Evolutionary conservation across 2,888 invertebrate genomes (phyloP).

Genomic region (Cephus pulcher): DNA sequence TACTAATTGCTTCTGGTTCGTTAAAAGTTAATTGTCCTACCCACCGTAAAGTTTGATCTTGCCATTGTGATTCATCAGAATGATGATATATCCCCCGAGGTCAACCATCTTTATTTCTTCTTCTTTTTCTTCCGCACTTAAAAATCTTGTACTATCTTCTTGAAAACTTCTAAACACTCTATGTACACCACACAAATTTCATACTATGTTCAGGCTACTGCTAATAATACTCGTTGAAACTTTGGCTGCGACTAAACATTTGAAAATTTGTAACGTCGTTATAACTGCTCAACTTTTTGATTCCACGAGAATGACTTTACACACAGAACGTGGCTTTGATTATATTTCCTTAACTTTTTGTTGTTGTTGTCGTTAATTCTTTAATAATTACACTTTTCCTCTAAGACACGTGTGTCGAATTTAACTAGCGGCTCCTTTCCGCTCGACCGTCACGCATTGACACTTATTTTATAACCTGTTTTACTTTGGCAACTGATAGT

Average conservation of each 20-base stretch:
- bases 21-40: slow-evolving; percentile 33
- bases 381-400: not conserved
- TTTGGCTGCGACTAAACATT: not conserved
- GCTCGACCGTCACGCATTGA: not conserved
- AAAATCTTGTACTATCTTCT: slow-evolving; percentile 8
- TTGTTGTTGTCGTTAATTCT: not conserved
- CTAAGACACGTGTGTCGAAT: not conserved
- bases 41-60: slow-evolving; percentile 93
- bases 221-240: not conserved
- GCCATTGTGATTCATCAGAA: slow-evolving; percentile 92
- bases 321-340: not conserved
- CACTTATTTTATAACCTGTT: not conserved
- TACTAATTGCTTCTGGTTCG: not conserved
- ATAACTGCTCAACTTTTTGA: not conserved
- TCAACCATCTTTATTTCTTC: slow-evolving; percentile 75
- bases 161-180: slow-evolving; percentile 1
- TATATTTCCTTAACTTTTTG: not conserved
- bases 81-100: slow-evolving; percentile 94
- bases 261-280: not conserved
- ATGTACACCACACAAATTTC: not conserved
- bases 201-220: not conserved
- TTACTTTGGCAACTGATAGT: not conserved
- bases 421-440: not conserved
- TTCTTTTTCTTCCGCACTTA: not conserved
- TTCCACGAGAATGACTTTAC: not conserved